Evolutionary conservation across 2,797 vertebrate species (phyloP), one percentile per base, ranked within the genome.

Genomic region (Arctocebus calabarensis): DNA sequence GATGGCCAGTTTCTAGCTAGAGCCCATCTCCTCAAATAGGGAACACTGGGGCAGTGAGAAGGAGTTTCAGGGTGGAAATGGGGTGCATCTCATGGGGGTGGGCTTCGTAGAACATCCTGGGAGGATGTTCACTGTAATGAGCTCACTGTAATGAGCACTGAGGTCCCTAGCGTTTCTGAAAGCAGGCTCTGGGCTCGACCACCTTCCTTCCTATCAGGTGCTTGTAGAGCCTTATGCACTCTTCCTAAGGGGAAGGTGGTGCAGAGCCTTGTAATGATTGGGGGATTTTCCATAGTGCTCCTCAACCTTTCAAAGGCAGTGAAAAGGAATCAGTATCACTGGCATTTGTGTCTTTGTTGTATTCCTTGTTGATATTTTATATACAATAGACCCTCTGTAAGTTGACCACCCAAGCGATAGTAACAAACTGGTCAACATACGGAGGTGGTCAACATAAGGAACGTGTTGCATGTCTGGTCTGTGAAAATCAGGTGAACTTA

Each of bases 81-180:
- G 3, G 23, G 37, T 16, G 7, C 32, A 73, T 64, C 57, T 91
- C 23, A 7, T 7, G 45, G 70, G 34, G 25, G n/a, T n/a, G 81
- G 48, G 29, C 22, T 25, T 34, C n/a, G 2, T 78, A 27, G 43
- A 86, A 89, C 34, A 55, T 32, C 37, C 29, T 27, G 16, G 25
- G 86, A 87, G 40, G 43, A 68, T n/a, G 55, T 55, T 85, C 82
- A 34, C 84, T 96, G 37, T 61, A 27, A n/a, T 57, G 59, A 78
- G 55, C 61, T 85, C 82, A 34, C 84, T 96, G 37, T 61, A 27
- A n/a, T 57, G 59, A 78, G 64, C 23, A 68, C 52, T 78, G 32
- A 89, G 62, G 29, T 64, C 37, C 25, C 19, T 68, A 82, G 84
- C 59, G 73, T 77, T 61, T 85, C 87, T n/a, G 37, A 61, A 93